Conservation (phyloP, 2,113 vertebrate species). For the Corapipo altera region DNA sequence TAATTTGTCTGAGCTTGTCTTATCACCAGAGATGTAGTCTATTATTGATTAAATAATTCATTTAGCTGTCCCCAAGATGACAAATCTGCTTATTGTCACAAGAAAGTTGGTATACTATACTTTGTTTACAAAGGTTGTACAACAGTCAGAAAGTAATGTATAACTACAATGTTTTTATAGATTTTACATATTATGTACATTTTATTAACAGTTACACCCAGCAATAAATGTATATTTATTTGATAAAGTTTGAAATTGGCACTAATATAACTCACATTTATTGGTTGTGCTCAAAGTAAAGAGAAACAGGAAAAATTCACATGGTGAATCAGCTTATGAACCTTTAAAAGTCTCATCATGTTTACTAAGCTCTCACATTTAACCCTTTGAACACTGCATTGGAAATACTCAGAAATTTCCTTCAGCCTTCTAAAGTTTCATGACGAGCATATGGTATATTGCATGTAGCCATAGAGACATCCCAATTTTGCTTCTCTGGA, state of each 20-base stretch:
- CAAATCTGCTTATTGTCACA: slow-evolving; percentile 60
- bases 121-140: slow-evolving; percentile 57
- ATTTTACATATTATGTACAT: slow-evolving; percentile 48
- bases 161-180: slow-evolving; percentile 53
- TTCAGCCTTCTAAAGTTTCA: neutral
- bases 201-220: slow-evolving; percentile 38
- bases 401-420: neutral
- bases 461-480: neutral
- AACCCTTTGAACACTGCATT: neutral
- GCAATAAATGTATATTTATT: slow-evolving; percentile 27
- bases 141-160: slow-evolving; percentile 41
- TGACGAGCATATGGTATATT: neutral
- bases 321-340: neutral
- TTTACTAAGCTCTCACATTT: neutral
- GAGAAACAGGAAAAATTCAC: neutral
- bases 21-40: slow-evolving; percentile 51
- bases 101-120: slow-evolving; percentile 60
- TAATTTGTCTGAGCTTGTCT: slow-evolving; percentile 63
- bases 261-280: slow-evolving; percentile 31
- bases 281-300: neutral
- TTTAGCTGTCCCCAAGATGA: slow-evolving; percentile 62
- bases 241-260: slow-evolving; percentile 33
- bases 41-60: slow-evolving; percentile 71
- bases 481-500: neutral
- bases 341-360: neutral